Percentiles rank a stretch among this genome's conserved stretches.
phyloP scores from a whole-genome alignment of 2,888 invertebrate species.

The Xestia rhomboidea region DNA sequence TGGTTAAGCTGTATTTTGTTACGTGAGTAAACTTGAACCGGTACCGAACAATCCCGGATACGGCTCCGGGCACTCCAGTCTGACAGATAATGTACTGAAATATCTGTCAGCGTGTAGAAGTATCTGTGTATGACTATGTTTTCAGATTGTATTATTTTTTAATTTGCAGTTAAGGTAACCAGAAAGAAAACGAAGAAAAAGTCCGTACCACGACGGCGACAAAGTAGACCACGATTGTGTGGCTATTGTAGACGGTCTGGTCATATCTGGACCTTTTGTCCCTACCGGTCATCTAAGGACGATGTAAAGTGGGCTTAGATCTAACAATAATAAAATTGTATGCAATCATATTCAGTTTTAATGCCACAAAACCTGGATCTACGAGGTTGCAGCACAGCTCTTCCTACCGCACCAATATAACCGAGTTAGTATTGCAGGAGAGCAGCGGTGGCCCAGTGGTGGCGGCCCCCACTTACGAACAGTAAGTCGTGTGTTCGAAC shows the following conservation, averaged over 20 bases:
- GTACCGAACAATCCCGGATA: neutral
- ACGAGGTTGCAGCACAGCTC: neutral
- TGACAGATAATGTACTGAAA: neutral
- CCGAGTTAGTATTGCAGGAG: too few relatives aligned
- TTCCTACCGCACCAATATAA: neutral
- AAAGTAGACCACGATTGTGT: neutral
- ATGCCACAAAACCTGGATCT: neutral
- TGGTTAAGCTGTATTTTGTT: neutral
- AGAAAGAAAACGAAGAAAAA: neutral
- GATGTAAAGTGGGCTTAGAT: neutral
- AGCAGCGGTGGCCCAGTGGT: too few relatives aligned
- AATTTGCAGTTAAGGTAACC: neutral
- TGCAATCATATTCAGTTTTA: neutral
- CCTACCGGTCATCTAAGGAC: neutral
- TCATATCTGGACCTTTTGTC: neutral
- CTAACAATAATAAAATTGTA: neutral
- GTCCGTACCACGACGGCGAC: neutral
- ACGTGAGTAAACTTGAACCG: neutral
- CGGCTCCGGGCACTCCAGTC: neutral
- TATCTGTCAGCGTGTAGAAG: neutral
- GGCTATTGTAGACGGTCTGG: neutral
- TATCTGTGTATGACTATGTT: neutral
- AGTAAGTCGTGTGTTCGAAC: too few relatives aligned
- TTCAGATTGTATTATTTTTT: neutral
- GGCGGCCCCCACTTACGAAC: too few relatives aligned